phyloP scores from a whole-genome alignment of 2,888 invertebrate genomes.

The Ochropleura leucogaster region DNA sequence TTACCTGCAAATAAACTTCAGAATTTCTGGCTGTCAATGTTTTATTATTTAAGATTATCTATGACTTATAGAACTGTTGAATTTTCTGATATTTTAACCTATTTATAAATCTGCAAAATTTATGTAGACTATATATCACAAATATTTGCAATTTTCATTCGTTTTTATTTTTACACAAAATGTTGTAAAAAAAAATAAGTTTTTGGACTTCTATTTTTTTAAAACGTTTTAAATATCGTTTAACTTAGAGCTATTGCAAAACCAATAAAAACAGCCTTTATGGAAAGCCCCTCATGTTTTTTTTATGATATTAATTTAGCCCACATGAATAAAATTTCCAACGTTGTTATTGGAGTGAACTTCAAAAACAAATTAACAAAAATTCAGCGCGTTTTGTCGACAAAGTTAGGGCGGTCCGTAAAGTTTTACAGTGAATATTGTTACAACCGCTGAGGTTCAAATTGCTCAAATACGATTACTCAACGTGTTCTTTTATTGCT shows the following conservation, averaged over 20 bases:
- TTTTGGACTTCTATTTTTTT: background rate
- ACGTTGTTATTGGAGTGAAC: constrained; percentile 45
- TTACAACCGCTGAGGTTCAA: constrained; percentile 62
- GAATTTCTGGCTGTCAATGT: background rate
- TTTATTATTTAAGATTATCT: background rate
- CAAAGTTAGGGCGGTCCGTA: constrained; percentile 52
- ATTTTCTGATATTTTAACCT: background rate
- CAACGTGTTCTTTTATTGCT: constrained; percentile 58
- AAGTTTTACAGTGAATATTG: constrained; percentile 62
- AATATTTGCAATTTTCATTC: background rate
- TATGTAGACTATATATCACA: background rate
- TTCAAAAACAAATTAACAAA: constrained; percentile 65
- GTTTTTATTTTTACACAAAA: background rate
- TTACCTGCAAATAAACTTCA: background rate
- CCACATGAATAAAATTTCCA: constrained; percentile 48
- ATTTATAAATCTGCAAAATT: background rate
- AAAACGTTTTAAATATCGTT: background rate
- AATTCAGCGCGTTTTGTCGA: constrained; percentile 56
- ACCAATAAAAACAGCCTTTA: background rate
- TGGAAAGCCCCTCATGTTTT: constrained; percentile 21
- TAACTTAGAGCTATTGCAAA: too few species aligned
- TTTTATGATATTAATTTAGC: constrained; percentile 41
- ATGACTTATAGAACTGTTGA: background rate
- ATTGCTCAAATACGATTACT: constrained; percentile 65
- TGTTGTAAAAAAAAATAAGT: too few species aligned